These are phyloP conservation scores for Macrobrachium nipponense DNA, from an alignment of 1,140 invertebrate species.

Conservation along the genomic window DNA sequence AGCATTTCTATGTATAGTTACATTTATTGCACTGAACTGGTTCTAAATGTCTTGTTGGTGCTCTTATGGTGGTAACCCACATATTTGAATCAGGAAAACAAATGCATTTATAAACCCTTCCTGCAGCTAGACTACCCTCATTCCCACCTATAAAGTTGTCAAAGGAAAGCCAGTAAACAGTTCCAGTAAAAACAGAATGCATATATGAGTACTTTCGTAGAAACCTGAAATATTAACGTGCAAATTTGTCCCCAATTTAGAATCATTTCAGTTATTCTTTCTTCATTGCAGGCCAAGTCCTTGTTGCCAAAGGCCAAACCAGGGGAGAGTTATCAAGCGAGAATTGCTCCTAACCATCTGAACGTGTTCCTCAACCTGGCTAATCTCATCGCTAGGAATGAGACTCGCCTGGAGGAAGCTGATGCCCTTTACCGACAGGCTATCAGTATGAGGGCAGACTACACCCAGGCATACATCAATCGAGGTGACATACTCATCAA, in stretches of 20 bases:
- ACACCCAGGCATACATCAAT: constrained; percentile 97
- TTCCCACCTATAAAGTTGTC: too few relatives aligned
- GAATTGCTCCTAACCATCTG: constrained; percentile 95
- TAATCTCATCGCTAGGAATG: constrained; percentile 94
- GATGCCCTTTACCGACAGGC: constrained; percentile 93
- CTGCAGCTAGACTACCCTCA: too few relatives aligned
- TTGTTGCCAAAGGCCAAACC: constrained; percentile 90
- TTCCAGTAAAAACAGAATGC: too few relatives aligned
- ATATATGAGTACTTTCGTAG: too few relatives aligned
- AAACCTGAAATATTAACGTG: too few relatives aligned
- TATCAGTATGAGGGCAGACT: constrained; percentile 97
- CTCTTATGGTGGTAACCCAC: too few relatives aligned
- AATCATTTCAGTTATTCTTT: not conserved
- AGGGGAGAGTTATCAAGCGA: constrained; percentile 92
- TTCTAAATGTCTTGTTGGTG: too few relatives aligned
- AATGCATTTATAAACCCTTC: too few relatives aligned
- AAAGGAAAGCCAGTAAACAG: too few relatives aligned
- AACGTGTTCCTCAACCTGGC: constrained; percentile 97
- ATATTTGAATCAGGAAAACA: too few relatives aligned
- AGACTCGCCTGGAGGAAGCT: constrained; percentile 90
- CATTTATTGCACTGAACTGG: too few relatives aligned
- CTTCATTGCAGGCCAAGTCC: constrained; percentile 78
- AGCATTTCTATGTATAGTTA: too few relatives aligned
- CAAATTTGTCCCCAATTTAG: not conserved
- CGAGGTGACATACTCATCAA: constrained; percentile 95